Conservation (phyloP, 1,140 invertebrate species). For the Luehdorfia chinensis region DNA sequence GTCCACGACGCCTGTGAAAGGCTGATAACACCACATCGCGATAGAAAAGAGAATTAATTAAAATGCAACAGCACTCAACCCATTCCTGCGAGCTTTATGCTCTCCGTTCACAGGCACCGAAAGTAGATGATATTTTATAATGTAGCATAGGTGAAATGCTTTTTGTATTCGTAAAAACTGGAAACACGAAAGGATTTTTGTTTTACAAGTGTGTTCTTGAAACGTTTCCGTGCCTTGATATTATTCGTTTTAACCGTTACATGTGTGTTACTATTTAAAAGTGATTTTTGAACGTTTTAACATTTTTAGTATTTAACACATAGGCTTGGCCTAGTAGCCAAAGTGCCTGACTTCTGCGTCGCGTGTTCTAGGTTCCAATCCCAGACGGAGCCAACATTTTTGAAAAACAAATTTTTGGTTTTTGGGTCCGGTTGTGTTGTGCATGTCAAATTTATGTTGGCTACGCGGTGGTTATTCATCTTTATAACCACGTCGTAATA, state of each 20-base stretch:
- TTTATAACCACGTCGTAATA: too few species aligned
- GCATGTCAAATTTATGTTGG: too few species aligned
- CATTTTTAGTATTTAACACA: neutral
- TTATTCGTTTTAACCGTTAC: neutral
- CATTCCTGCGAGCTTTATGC: conserved; percentile 59
- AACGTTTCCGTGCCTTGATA: neutral
- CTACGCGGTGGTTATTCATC: too few species aligned
- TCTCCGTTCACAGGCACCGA: conserved; percentile 33
- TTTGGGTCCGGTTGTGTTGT: too few species aligned
- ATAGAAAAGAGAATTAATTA: conserved; percentile 77
- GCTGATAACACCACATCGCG: conserved; percentile 68
- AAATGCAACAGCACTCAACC: conserved; percentile 72
- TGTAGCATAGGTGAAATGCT: conserved; percentile 14
- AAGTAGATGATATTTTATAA: conserved; percentile 46
- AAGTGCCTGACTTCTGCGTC: too few species aligned
- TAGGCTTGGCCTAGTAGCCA: too few species aligned
- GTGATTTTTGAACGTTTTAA: neutral
- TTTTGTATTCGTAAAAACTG: conserved; percentile 18
- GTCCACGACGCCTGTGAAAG: conserved; percentile 57
- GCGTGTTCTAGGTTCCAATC: too few species aligned
- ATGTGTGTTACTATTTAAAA: neutral
- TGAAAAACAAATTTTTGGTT: too few species aligned
- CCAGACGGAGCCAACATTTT: too few species aligned
- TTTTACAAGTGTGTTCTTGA: too few species aligned
- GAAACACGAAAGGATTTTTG: conserved; percentile 9